These are phyloP conservation scores for Drosophila kanapiae DNA, from an alignment of 1,140 invertebrate genomes.

Conservation along the genomic window DNA sequence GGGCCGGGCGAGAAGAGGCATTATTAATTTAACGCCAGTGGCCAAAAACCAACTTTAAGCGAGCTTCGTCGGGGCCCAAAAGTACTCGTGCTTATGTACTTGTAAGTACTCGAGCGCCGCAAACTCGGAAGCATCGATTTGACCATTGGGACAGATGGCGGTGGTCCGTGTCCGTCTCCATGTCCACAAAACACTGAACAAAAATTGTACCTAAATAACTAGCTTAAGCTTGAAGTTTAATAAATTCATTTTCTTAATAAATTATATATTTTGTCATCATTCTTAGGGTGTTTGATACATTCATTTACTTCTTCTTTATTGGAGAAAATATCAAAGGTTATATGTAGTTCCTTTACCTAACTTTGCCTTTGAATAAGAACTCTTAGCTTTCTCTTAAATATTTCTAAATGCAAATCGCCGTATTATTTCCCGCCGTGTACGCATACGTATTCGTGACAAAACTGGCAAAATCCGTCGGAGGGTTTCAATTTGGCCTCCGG, in stretches of 20 bases:
- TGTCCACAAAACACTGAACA: background rate
- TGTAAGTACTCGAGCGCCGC: slow-evolving; percentile 28
- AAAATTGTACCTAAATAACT: background rate
- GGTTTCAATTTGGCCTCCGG: slow-evolving; percentile 29
- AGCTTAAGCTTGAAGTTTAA: background rate
- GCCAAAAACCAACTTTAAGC: slow-evolving; percentile 29
- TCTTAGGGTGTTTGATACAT: no score
- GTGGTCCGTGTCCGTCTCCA: slow-evolving; percentile 4
- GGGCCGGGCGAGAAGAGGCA: slow-evolving; percentile 4
- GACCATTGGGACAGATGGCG: slow-evolving; percentile 48
- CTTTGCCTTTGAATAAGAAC: no score
- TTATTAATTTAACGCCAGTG: slow-evolving; percentile 41
- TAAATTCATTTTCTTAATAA: background rate
- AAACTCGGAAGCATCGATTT: slow-evolving; percentile 47
- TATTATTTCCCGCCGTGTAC: background rate
- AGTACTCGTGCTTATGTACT: slow-evolving; percentile 20
- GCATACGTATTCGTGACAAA: slow-evolving; percentile 31
- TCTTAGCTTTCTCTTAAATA: no score
- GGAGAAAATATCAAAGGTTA: background rate
- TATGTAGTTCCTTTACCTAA: no score
- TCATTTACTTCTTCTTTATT: background rate
- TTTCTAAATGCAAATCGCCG: background rate
- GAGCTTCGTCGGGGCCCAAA: background rate
- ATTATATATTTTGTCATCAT: background rate
- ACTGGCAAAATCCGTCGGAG: slow-evolving; percentile 48